phyloP scores from a whole-genome alignment of 2,113 vertebrate genomes.

The Crotalus helleri region DNA sequence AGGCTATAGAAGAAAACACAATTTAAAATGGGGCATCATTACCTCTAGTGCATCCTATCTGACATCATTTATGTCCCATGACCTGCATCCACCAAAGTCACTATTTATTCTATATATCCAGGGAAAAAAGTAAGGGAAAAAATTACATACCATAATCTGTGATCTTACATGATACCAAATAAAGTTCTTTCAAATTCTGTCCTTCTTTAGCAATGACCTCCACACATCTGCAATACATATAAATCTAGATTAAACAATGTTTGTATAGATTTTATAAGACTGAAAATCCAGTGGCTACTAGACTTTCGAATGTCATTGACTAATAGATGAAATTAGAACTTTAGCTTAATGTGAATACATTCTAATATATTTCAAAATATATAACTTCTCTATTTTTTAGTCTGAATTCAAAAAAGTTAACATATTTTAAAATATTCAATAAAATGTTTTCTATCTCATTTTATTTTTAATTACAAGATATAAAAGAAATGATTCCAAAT shows the following conservation, averaged over 20 bases:
- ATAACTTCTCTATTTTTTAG: conserved; percentile 27
- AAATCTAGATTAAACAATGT: conserved; percentile 45
- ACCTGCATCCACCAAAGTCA: not conserved
- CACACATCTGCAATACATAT: conserved; percentile 87
- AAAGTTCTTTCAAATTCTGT: conserved; percentile 91
- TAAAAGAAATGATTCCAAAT: not conserved
- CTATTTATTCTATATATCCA: not conserved
- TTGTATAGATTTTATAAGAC: conserved; percentile 16
- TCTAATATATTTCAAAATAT: conserved; percentile 27
- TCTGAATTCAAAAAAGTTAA: not conserved
- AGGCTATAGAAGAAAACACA: not conserved
- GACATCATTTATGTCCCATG: not conserved
- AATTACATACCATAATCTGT: conserved; percentile 90
- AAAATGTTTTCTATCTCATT: not conserved
- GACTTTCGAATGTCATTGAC: not conserved
- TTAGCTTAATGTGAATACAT: conserved; percentile 36
- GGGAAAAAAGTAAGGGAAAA: not conserved
- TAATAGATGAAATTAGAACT: conserved; percentile 29
- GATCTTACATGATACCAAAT: conserved; percentile 98
- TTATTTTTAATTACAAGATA: not conserved
- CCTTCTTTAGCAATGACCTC: conserved; percentile 99
- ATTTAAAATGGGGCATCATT: not conserved
- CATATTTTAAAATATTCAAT: not conserved
- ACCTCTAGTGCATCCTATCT: not conserved
- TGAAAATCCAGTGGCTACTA: not conserved